Evolutionary conservation across 2,113 vertebrate species (phyloP), one percentile per base, ranked within the genome.

Genomic region (Dipodomys ordii): DNA sequence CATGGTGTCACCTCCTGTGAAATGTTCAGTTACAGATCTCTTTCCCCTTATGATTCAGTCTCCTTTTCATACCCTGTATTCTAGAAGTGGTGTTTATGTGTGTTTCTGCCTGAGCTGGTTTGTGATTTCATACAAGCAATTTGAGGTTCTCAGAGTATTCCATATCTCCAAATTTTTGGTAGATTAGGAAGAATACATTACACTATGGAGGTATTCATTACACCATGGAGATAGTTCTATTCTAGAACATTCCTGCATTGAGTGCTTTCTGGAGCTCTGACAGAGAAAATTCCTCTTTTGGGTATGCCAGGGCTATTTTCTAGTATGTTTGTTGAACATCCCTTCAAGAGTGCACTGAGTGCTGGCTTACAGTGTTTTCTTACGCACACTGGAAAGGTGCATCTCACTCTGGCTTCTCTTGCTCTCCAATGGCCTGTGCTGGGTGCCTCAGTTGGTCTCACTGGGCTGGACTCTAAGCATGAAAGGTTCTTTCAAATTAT

Each of bases 401-500:
- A 0, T 9, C 87, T 9, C 5, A 25, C 0, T 0, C n/a, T 46
- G 49, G 69, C 67, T 65, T 93, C 94, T 94, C 67, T 57, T 68
- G 27, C 62, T 3, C 0, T 28, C 30, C 46, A 30, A 87, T 6
- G 16, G 13, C 32, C 44, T 90, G 10, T 62, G 35, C 35, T 91
- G 39, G 15, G 1, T 27, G 71, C 87, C 46, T 81, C 91, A 46
- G 77, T 96, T 93, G 46, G 7, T 49, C 46, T 49, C 46, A 49
- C 60, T 57, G 92, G 60, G 67, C 15, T 35, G 23, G 83, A 90
- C 81, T 68, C n/a, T 30, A 57, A 85, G 35, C 71, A 11, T 82
- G 72, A 49, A 88, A 90, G 78, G 57, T 86, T 22, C 32, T 62
- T 97, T 91, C 25, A 90, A 94, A 93, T 94, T 81, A 86, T 35